Evolutionary conservation across 2,888 invertebrate species (phyloP), one percentile per base, ranked within the genome.

Genomic region (Diloba caeruleocephala): DNA sequence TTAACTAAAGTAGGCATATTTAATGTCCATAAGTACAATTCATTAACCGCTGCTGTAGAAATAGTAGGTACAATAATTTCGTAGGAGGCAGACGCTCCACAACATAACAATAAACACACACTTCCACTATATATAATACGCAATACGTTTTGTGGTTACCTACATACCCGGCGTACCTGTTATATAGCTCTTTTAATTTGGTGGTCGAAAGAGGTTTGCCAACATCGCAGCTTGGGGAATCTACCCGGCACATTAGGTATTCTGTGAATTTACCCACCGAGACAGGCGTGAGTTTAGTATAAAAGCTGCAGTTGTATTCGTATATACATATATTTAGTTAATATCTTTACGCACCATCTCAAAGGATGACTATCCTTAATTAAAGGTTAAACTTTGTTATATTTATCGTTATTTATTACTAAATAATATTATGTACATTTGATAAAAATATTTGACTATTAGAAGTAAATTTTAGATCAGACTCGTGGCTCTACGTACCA

Each of bases 151-250:
- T 36, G 39, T 53, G 55, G 56, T 52, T 21, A 48, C 54, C 51
- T 52, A 65, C 62, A 56, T 34, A 56, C 32, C 25, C 39, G 19
- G 6, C 19, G 33, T 50, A 64, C 49, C 54, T 58, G 52, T 43
- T 59, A 54, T 56, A 65, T 71, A 62, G 61, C 54, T 48, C 55
- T 71, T 71, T 71, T 71, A 71, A 71, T 71, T 71, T 66, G 56
- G 73, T 69, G 70, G 71, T 69, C 57, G 73, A 71, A 69, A 72
- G 65, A 66, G 73, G 73, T 65, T 63, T 55, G 59, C 70, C 70
- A 62, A 70, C 66, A 62, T 51, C 52, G 70, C 32, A 69, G 66
- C 71, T 69, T 57, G 52, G 71, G 73, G 66, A 71, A 70, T 71
- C 73, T 55, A 51, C 58, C 60, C 50, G 46, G 57, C 43, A 56